Base-by-base conservation (phyloP, 2,888 invertebrate genomes). In the Zele albiditarsus region DNA sequence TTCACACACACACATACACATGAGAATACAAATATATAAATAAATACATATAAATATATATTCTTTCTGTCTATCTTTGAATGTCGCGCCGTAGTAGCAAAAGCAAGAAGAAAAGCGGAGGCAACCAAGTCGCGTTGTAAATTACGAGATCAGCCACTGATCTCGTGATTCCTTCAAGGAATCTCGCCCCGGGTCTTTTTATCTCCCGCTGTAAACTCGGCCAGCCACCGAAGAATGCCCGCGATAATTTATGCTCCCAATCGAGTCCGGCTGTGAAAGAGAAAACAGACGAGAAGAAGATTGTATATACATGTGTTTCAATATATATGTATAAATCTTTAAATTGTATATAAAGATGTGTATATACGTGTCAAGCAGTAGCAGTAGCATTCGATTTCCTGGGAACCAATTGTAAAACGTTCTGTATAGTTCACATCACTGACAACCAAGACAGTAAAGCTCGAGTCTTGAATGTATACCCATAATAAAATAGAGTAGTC, bases 181-280 rank as follows among this genome's bases (percentile, higher is more conserved):
- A 78, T 77, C 65, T 71, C 53, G 63, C 46, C 33, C 27, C 62
- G 73, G 75, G 68, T 77, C 68, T 80, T 80, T 80, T 79, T 80
- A 78, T 79, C 77, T 78, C 75, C 74, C 74, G 78, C 72, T 80
- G 80, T 80, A 79, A 80, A 80, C 74, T 80, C 80, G 77, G 76
- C 68, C 77, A 78, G 77, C 80, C 79, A 79, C 77, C 74, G 80
- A 73, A 75, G 73, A 79, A 78, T 77, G 75, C 70, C 60, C 72
- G 57, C 65, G 78, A 76, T 81, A 77, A 81, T 81, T 81, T 81
- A 81, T 79, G 72, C 78, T 72, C 77, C 80, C 80, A 80, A 80
- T 80, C 80, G 80, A 77, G 76, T 68, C 62, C 63, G 68, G 27
- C 53, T 6, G 60, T 46, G 46, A 46, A 62, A 62, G 28, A 62